Evolutionary conservation across 2,797 vertebrate genomes (phyloP), one percentile per base, ranked within the genome.

Genomic region (Gadopsis bispinosus): DNA sequence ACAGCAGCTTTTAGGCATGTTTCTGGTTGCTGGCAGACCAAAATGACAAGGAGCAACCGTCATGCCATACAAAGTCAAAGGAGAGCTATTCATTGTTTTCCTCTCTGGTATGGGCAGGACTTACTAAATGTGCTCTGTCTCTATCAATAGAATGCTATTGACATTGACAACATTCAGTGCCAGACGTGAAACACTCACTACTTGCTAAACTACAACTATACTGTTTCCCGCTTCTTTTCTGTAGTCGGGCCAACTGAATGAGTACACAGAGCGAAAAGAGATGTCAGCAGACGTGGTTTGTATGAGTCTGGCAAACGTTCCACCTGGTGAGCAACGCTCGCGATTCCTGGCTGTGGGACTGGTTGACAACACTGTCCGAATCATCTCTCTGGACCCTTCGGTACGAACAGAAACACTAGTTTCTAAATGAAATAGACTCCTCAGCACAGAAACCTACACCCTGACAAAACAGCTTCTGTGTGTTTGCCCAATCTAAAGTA

Each of bases 211-310:
- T 26, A 3, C 65, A 67, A 16, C 10, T 16, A 74, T 26, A 3
- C 13, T 22, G 7, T 31, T 43, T 26, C 5, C 1, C 19, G 63
- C 17, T 47, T 76, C 17, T 14, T 47, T 17, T 56, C 19, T 79
- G 0, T 59, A 99, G 98, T 99, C 98, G 1, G 98, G 98, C 17
- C 98, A 99, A 90, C 93, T 99, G 86, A 99, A 99, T 1, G 98
- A 99, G 83, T 99, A 99, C 93, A 99, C 98, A 0, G 98, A 99
- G 85, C 94, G 98, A 63, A 99, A 99, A 84, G 98, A 99, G 93
- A 99, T 99, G 98, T 99, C 98, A 0, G 98, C 98, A 0, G 97
- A 99, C 0, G 98, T 99, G 0, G 98, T 99, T 4, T 99, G 98
- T 80, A 99, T 99, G 98, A 99, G 98, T 69, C 88, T 99, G 93